Conservation (phyloP, 1,140 invertebrate species). For the Ptiloglossa arizonensis region DNA sequence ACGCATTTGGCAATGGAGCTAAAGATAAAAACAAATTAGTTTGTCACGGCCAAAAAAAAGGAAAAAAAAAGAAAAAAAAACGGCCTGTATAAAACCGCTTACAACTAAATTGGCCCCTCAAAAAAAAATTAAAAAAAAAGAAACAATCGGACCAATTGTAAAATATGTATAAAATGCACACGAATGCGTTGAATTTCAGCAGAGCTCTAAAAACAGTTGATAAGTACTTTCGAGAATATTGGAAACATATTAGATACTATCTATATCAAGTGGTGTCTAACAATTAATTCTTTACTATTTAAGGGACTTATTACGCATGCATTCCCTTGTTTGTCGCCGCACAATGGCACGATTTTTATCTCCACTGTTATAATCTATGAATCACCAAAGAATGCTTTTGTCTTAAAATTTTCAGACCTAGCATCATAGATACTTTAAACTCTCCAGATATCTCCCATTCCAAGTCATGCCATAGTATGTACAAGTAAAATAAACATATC, state of each 20-base stretch:
- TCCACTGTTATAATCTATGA: slow-evolving; percentile 68
- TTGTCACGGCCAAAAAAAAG: slow-evolving; percentile 62
- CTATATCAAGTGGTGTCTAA: slow-evolving; percentile 77
- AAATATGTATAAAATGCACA: slow-evolving; percentile 59
- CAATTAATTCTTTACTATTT: slow-evolving; percentile 76
- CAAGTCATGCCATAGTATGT: slow-evolving; percentile 65
- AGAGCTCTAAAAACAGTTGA: slow-evolving; percentile 80
- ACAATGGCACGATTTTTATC: slow-evolving; percentile 76
- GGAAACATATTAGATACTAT: slow-evolving; percentile 79
- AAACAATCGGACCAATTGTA: slow-evolving; percentile 55
- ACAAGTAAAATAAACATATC: slow-evolving; percentile 69
- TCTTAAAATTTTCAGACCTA: slow-evolving; percentile 65
- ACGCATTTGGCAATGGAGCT: slow-evolving; percentile 21
- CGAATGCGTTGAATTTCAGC: slow-evolving; percentile 74
- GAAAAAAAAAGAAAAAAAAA: slow-evolving; percentile 58
- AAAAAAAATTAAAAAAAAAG: slow-evolving; percentile 47
- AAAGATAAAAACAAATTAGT: slow-evolving; percentile 48
- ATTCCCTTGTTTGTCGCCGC: slow-evolving; percentile 74
- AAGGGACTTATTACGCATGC: slow-evolving; percentile 75
- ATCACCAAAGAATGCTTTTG: slow-evolving; percentile 63
- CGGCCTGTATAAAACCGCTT: slow-evolving; percentile 60
- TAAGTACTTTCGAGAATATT: slow-evolving; percentile 81
- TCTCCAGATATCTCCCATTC: slow-evolving; percentile 57
- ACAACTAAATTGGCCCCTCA: slow-evolving; percentile 51
- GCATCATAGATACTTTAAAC: slow-evolving; percentile 66